Percentiles rank a stretch among this genome's conserved stretches.
phyloP scores from a whole-genome alignment of 2,888 invertebrate species.

The Lacanobia oleracea region DNA sequence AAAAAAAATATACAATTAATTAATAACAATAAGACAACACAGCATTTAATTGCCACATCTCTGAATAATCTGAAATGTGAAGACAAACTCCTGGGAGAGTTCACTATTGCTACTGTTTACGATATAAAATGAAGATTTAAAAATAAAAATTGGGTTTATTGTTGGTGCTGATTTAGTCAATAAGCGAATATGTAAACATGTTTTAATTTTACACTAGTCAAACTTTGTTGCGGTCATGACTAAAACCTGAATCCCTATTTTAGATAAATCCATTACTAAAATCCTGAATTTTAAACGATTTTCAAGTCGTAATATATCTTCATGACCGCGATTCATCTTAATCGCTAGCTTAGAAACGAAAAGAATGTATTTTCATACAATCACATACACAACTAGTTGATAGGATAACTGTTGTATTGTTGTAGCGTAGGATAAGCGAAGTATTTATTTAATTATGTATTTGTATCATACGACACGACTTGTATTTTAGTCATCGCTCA shows the following conservation, averaged over 20 bases:
- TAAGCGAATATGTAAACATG: slow-evolving; percentile 61
- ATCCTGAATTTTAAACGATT: not conserved
- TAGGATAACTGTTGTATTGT: slow-evolving; percentile 61
- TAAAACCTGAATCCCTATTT: slow-evolving; percentile 13
- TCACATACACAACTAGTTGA: slow-evolving; percentile 61
- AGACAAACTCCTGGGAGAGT: not conserved
- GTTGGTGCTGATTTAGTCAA: slow-evolving; percentile 74
- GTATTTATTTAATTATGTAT: slow-evolving; percentile 61
- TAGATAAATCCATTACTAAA: slow-evolving; percentile 22
- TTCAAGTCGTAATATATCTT: not conserved
- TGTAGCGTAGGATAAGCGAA: slow-evolving; percentile 59
- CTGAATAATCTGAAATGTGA: not conserved
- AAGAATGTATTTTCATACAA: slow-evolving; percentile 66
- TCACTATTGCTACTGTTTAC: slow-evolving; percentile 29
- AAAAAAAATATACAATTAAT: not conserved
- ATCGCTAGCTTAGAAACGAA: slow-evolving; percentile 44
- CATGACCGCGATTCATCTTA: slow-evolving; percentile 44
- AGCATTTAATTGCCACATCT: not conserved
- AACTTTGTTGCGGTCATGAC: slow-evolving; percentile 51
- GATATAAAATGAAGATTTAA: slow-evolving; percentile 27
- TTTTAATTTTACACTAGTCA: slow-evolving; percentile 71
- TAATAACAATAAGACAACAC: too few species aligned
- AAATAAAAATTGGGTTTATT: slow-evolving; percentile 63
- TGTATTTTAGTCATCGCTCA: slow-evolving; percentile 58
- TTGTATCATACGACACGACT: slow-evolving; percentile 44